Percentiles rank a stretch among this genome's conserved stretches.
phyloP scores from a whole-genome alignment of 1,140 invertebrate species.

The Mamestra configurata region DNA sequence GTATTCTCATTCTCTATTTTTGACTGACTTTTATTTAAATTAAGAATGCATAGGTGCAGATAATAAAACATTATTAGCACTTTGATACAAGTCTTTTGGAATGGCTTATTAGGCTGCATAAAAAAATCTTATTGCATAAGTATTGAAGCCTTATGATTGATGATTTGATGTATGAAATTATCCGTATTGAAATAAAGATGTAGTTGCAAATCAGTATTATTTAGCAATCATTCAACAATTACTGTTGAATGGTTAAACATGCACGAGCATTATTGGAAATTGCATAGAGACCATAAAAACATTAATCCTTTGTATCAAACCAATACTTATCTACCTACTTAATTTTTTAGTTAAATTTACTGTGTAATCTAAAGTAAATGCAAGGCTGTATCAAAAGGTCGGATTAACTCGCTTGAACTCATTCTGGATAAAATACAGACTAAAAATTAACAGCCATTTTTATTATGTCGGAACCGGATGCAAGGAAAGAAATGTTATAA shows the following conservation, averaged over 20 bases:
- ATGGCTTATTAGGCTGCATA: background rate
- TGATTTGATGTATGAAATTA: background rate
- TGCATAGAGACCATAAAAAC: background rate
- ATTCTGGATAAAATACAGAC: constrained; percentile 48
- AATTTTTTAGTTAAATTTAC: no score
- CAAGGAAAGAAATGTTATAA: background rate
- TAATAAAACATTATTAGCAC: background rate
- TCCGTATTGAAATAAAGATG: background rate
- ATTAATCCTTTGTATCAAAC: background rate
- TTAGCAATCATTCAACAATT: background rate
- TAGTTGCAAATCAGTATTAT: background rate
- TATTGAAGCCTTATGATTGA: no score
- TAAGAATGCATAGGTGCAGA: background rate
- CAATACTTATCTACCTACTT: no score
- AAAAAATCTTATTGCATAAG: background rate
- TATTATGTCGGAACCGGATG: constrained; percentile 37
- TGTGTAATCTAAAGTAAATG: constrained; percentile 48
- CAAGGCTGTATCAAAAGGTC: constrained; percentile 50
- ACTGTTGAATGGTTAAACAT: background rate
- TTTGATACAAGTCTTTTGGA: background rate
- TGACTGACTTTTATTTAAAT: background rate
- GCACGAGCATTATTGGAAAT: background rate
- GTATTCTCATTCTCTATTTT: no score
- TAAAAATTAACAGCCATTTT: constrained; percentile 30
- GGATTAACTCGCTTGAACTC: constrained; percentile 43